phyloP scores from a whole-genome alignment of 2,888 invertebrate genomes.

The Oasisia sp. region DNA sequence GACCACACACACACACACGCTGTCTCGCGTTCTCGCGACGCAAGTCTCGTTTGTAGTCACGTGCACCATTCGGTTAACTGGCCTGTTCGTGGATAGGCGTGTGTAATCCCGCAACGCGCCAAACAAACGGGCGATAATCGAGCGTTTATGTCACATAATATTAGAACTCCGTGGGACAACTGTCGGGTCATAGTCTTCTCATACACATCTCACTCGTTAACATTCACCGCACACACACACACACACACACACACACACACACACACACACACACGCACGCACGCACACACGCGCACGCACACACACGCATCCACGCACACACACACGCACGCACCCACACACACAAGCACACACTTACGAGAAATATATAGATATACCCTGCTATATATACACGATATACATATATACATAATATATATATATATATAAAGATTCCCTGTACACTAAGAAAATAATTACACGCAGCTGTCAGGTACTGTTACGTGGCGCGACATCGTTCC shows the following conservation, averaged over 20 bases:
- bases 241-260: background rate
- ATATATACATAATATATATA: slow-evolving; percentile 14
- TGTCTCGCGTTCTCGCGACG: too few relatives aligned
- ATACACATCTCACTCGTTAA: background rate
- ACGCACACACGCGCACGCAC: background rate
- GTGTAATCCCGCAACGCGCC: background rate
- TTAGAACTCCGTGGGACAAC: slow-evolving; percentile 10
- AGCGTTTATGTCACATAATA: background rate
- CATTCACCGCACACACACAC: background rate
- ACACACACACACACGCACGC: background rate
- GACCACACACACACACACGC: too few relatives aligned
- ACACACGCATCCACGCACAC: too few relatives aligned
- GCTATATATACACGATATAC: slow-evolving; percentile 1
- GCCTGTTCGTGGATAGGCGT: background rate
- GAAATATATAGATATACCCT: slow-evolving; percentile 17
- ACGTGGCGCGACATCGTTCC: background rate
- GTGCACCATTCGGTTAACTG: too few relatives aligned
- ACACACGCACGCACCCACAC: background rate
- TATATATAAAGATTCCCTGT: slow-evolving; percentile 13
- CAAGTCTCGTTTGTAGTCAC: too few relatives aligned
- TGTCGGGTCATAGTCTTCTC: background rate
- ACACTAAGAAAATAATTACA: slow-evolving; percentile 17
- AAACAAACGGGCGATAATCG: background rate
- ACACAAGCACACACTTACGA: background rate
- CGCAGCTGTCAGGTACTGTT: background rate